Evolutionary conservation across 53 echinoderm and acorn worm species (phyloP), one percentile per base, ranked within the genome.

Genomic region (Holothuria scabra): DNA sequence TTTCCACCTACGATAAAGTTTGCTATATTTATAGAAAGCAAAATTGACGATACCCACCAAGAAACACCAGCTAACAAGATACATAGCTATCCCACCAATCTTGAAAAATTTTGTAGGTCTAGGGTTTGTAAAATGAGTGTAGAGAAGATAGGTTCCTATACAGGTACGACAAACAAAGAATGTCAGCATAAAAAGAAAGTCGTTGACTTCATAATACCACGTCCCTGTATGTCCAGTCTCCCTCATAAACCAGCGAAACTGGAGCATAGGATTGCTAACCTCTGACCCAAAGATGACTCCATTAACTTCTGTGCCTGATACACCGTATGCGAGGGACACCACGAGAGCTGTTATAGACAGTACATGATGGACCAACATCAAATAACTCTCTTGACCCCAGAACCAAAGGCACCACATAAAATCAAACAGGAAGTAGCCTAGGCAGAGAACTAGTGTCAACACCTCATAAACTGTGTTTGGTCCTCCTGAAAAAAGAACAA

Each of bases 211-310:
- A 59, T 96, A 96, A 25, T 88, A 26, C 35, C 82, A 63, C 22
- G 71, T 83, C 13, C 89, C 88, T 20, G 93, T 88, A 61, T 75
- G 66, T 1, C 92, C 89, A 0, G 86, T 75, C 60, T 93, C 91
- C 0, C 92, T 79, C 96, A 96, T 91, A 69, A 93, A 93, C 84
- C 90, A 96, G 21, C 96, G 87, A 28, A 93, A 60, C 86, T 96
- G 96, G 0, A 96, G 93, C 79, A 93, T 69, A 12, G 96, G 96
- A 44, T 96, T 96, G 87, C 92, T 93, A 29, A 92, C 74, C 83
- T 96, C 96, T 18, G 92, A 89, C 32, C 96, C 96, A 84, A 96
- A 96, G 83, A 96, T 96, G 87, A 93, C 87, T n/a, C 92, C 96
- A 52, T 90, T 92, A 26, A 96, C 88, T 62, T 96, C 96, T 22